Conservation (phyloP, 2,113 vertebrate genomes). For the Ophthalmolycus amberensis region DNA sequence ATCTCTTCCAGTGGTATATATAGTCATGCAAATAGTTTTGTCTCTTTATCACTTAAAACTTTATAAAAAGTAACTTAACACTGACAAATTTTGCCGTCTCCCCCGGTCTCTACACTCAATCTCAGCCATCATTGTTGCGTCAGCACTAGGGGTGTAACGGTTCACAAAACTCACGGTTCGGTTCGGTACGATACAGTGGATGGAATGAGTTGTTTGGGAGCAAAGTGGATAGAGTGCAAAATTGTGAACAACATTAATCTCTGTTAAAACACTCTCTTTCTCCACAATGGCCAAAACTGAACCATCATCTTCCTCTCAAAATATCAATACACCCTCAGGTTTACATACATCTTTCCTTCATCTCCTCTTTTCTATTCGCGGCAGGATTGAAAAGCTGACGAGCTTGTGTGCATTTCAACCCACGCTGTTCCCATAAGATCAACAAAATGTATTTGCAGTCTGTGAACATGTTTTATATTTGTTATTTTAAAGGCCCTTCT, state of each 20-base stretch:
- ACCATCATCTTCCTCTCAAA: background rate
- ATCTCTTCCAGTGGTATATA: too few relatives aligned
- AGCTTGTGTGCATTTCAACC: background rate
- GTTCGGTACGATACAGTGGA: too few relatives aligned
- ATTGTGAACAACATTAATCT: conserved; percentile 48
- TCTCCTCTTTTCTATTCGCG: conserved; percentile 19
- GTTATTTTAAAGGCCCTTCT: background rate
- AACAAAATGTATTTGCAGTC: background rate
- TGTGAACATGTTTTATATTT: background rate
- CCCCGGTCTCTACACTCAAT: background rate
- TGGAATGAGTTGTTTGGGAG: conserved; percentile 9
- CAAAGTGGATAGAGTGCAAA: background rate
- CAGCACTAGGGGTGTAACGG: background rate
- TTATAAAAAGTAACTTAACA: background rate
- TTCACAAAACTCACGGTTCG: too few relatives aligned
- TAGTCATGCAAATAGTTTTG: background rate
- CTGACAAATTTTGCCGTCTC: background rate
- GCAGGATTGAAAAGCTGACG: background rate
- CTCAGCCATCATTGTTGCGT: background rate
- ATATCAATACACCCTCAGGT: conserved; percentile 14
- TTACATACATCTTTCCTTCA: conserved; percentile 2
- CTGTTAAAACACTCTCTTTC: conserved; percentile 14
- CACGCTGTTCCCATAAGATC: background rate
- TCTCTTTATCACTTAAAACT: background rate
- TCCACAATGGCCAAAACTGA: conserved; percentile 4